Conservation (phyloP, 2,888 invertebrate species). For the Drosophila macrospina region DNA sequence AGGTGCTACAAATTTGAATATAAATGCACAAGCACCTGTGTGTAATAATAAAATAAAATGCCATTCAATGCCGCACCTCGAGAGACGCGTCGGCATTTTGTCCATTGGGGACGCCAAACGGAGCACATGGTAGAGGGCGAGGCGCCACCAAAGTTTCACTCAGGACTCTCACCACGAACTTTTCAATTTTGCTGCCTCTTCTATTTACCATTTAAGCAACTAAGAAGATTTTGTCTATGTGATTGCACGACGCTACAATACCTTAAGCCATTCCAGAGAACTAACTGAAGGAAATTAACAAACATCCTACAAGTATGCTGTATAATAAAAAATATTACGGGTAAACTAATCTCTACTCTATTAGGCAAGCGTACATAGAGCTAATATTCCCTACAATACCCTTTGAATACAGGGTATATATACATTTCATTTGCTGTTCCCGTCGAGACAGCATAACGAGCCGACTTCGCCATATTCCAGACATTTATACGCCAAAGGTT, state of each 20-base stretch:
- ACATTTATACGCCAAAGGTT: slow-evolving; percentile 37
- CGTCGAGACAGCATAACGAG: slow-evolving; percentile 60
- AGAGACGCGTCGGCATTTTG: slow-evolving; percentile 57
- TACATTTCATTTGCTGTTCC: slow-evolving; percentile 47
- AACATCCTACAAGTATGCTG: background rate
- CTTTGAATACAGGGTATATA: slow-evolving; percentile 13
- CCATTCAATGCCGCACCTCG: slow-evolving; percentile 63
- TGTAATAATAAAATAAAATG: slow-evolving; percentile 78
- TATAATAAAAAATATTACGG: background rate
- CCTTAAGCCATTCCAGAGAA: background rate
- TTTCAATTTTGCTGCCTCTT: slow-evolving; percentile 57
- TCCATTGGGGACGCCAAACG: slow-evolving; percentile 36
- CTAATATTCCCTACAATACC: slow-evolving; percentile 11
- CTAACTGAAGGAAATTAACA: background rate
- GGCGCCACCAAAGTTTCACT: slow-evolving; percentile 42
- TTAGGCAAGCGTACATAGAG: no score
- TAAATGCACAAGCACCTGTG: slow-evolving; percentile 74
- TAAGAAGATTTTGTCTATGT: background rate
- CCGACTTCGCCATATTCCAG: slow-evolving; percentile 36
- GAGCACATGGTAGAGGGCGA: background rate
- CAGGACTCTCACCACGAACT: slow-evolving; percentile 33
- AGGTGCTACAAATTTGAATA: slow-evolving; percentile 80
- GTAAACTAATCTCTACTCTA: no score
- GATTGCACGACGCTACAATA: background rate
- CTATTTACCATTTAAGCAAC: slow-evolving; percentile 24